Conservation (phyloP, 2,113 vertebrate genomes). For the Pitta sordida region DNA sequence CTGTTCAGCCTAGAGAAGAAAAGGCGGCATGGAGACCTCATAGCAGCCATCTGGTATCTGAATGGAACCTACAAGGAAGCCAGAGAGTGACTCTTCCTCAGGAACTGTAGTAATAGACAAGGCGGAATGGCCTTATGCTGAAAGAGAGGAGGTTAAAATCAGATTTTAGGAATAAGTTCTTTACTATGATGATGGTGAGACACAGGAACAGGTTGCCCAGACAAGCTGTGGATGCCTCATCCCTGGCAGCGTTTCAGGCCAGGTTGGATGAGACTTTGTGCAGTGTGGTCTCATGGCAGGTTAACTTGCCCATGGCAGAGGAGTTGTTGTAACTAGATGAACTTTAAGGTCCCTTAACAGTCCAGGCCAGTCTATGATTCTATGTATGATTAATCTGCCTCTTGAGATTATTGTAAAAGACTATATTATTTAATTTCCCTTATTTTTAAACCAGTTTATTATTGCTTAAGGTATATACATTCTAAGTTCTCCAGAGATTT, state of each 20-base stretch:
- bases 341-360: neutral
- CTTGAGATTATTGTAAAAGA: neutral
- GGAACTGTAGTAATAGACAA: neutral
- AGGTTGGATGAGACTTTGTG: neutral
- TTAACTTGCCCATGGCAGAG: neutral
- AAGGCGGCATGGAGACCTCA: neutral
- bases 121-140: neutral
- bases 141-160: neutral
- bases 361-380: neutral
- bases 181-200: neutral
- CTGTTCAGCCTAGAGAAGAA: neutral
- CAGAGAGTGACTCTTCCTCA: neutral
- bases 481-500: neutral
- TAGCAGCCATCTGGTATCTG: neutral
- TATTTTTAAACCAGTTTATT: neutral
- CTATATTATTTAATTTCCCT: neutral
- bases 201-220: neutral
- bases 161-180: neutral
- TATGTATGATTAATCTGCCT: neutral
- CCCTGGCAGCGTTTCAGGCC: neutral
- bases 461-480: neutral
- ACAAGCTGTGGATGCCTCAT: neutral
- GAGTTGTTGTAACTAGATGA: neutral
- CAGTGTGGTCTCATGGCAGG: neutral
- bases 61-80: neutral